Evolutionary conservation across 2,888 invertebrate genomes (phyloP).

Genomic region (Asteroscopus sphinx): DNA sequence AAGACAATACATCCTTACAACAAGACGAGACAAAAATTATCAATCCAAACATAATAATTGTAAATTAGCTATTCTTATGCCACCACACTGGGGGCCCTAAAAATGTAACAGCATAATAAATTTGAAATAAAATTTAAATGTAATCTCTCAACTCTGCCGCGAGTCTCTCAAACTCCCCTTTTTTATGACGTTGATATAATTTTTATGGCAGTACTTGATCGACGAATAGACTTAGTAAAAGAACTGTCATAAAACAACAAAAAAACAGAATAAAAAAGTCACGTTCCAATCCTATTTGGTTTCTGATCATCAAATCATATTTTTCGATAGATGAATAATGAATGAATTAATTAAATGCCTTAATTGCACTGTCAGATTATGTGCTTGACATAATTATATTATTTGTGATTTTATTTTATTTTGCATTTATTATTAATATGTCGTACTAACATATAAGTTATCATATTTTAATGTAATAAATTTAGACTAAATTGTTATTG

Average conservation of each 20-base stretch:
- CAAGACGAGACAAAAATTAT: no score
- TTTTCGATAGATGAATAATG: constrained; percentile 10
- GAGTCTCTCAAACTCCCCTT: constrained; percentile 7
- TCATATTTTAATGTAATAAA: no score
- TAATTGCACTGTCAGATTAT: no score
- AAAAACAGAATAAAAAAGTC: constrained; percentile 8
- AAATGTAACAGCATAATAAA: constrained; percentile 21
- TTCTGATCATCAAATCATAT: background rate
- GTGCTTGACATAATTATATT: no score
- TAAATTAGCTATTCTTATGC: background rate
- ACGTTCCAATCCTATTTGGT: background rate
- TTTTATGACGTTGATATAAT: constrained; percentile 38
- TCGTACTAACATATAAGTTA: no score
- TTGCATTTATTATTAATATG: no score
- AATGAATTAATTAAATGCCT: no score
- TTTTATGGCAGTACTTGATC: constrained; percentile 46
- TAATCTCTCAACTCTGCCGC: constrained; percentile 25
- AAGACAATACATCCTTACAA: no score
- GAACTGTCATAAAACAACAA: constrained; percentile 11
- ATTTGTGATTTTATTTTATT: no score
- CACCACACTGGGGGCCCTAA: background rate
- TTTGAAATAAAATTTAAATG: constrained; percentile 37
- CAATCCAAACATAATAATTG: no score
- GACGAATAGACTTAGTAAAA: constrained; percentile 21
- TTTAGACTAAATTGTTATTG: no score